These are phyloP conservation scores for Jacana jacana DNA, from an alignment of 2,113 vertebrate genomes.

Conservation along the genomic window DNA sequence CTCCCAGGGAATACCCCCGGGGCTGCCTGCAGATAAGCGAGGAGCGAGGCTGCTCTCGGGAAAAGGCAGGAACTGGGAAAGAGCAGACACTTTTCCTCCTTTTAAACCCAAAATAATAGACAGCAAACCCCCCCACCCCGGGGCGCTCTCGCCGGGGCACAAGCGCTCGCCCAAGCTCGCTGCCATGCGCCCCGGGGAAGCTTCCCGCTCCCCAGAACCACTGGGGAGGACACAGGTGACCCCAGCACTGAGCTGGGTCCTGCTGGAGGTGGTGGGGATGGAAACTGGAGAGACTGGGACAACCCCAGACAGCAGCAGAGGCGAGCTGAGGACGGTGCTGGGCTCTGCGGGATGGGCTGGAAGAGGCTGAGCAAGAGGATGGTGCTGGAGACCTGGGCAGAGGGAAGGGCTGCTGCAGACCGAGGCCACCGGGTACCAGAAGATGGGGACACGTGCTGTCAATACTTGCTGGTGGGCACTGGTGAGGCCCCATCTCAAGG, in stretches of 20 bases:
- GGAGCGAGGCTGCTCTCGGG: conserved; percentile 45
- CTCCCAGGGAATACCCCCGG: conserved; percentile 55
- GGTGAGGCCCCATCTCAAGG: not conserved
- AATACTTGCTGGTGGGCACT: not conserved
- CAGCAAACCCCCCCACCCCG: not conserved
- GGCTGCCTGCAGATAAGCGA: conserved; percentile 61
- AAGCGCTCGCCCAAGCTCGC: not conserved
- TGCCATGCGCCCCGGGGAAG: fast-evolving
- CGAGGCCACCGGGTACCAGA: not conserved
- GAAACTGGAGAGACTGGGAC: not conserved
- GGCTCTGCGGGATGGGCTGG: no score
- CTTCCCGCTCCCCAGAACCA: fast-evolving
- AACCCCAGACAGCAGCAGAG: not conserved
- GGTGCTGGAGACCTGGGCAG: not conserved
- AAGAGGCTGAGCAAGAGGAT: not conserved
- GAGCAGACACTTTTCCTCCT: not conserved
- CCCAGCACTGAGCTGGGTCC: not conserved
- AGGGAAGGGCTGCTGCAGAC: not conserved
- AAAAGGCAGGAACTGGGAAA: conserved; percentile 48
- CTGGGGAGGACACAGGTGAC: fast-evolving
- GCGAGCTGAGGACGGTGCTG: fast-evolving
- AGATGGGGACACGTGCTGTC: not conserved
- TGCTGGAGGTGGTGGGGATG: not conserved
- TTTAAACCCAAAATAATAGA: not conserved
- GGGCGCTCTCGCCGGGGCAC: not conserved